Conservation (phyloP, 2,888 invertebrate species). For the Acleris emargana region DNA sequence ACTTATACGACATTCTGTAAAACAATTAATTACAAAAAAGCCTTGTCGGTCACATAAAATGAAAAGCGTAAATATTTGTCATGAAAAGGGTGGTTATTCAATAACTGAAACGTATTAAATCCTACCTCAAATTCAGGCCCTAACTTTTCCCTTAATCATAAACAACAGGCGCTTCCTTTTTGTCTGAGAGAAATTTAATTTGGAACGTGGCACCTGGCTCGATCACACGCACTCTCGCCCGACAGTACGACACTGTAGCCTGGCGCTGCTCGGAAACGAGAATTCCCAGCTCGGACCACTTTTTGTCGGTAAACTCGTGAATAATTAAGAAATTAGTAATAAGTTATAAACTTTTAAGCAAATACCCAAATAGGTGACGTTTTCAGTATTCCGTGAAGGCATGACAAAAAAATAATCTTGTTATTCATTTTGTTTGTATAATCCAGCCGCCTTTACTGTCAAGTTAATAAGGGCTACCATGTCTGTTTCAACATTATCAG, state of each 20-base stretch:
- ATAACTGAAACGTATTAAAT: constrained; percentile 29
- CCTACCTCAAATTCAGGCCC: constrained; percentile 20
- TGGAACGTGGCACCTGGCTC: constrained; percentile 48
- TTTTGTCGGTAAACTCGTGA: background rate
- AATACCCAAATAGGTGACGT: too few species aligned
- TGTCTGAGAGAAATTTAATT: constrained; percentile 52
- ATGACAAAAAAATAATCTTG: too few species aligned
- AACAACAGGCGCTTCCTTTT: constrained; percentile 47
- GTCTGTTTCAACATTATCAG: too few species aligned
- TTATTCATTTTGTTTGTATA: too few species aligned
- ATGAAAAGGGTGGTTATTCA: constrained; percentile 10
- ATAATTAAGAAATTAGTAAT: constrained; percentile 9
- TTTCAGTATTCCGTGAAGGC: too few species aligned
- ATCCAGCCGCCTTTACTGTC: too few species aligned
- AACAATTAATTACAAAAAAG: too few species aligned
- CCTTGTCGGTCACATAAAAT: background rate
- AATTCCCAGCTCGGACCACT: constrained; percentile 20
- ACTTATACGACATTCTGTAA: too few species aligned
- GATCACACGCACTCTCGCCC: constrained; percentile 44
- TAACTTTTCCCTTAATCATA: constrained; percentile 44
- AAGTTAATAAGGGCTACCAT: too few species aligned
- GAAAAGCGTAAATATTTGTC: constrained; percentile 10
- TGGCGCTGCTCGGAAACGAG: too few species aligned
- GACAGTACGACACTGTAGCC: background rate
- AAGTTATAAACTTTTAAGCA: background rate